phyloP scores from a whole-genome alignment of 2,888 invertebrate species.

The Biston stratarius region DNA sequence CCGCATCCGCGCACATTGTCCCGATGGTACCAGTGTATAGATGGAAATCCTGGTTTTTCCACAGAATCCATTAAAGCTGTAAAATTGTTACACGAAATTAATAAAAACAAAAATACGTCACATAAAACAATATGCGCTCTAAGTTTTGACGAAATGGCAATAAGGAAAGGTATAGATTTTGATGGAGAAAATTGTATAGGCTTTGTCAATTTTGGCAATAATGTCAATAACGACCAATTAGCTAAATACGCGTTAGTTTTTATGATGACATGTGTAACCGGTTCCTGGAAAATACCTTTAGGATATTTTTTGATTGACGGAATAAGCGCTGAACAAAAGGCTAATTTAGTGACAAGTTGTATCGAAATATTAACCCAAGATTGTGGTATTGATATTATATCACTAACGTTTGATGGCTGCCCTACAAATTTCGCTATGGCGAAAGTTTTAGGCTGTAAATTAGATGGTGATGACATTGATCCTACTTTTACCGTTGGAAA shows the following conservation, averaged over 20 bases:
- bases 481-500: constrained; percentile 13
- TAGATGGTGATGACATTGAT: constrained; percentile 36
- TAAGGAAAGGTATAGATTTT: neutral
- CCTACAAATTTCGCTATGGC: neutral
- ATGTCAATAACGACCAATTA: too few relatives aligned
- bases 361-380: neutral
- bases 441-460: neutral
- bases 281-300: neutral
- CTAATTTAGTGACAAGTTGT: neutral
- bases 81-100: neutral
- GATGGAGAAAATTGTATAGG: neutral
- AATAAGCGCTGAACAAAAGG: neutral
- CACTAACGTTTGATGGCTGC: neutral
- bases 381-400: neutral
- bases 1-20: too few relatives aligned
- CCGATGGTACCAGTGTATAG: neutral
- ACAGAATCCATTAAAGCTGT: neutral
- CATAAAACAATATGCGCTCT: neutral
- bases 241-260: neutral
- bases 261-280: neutral
- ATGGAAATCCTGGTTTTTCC: neutral
- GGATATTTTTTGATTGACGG: neutral
- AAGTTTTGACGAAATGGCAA: neutral
- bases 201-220: neutral
- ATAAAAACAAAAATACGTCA: too few relatives aligned